A percentile compares a stretch with the other conserved stretches of the same genome.
Conservation (phyloP, 2,113 vertebrate genomes). For the Nanorana parkeri region DNA sequence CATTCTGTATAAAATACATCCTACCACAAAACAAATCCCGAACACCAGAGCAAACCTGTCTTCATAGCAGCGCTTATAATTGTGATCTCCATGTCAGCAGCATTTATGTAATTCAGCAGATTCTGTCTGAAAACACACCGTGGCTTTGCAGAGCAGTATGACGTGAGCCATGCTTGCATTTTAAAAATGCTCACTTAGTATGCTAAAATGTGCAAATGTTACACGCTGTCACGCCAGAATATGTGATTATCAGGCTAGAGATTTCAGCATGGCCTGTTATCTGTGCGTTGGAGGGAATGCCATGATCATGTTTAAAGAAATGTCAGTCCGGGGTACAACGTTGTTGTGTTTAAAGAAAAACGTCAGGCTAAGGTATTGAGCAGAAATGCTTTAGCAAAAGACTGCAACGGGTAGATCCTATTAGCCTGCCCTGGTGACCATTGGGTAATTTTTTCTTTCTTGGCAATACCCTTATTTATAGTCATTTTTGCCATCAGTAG, state of each 20-base stretch:
- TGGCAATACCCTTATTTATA: no score
- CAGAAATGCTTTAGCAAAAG: no score
- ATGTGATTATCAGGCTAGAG: constrained; percentile 3
- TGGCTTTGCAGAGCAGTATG: not conserved
- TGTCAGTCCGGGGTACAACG: no score
- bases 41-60: not conserved
- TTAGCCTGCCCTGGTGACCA: no score
- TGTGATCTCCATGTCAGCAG: not conserved
- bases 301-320: not conserved
- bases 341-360: no score
- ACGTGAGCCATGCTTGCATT: not conserved
- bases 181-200: constrained; percentile 8
- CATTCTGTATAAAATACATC: no score
- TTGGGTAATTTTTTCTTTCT: no score
- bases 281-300: not conserved
- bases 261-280: not conserved
- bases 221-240: not conserved
- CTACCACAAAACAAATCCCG: not conserved
- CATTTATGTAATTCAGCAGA: not conserved
- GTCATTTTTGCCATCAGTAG: no score
- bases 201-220: constrained; percentile 29
- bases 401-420: no score
- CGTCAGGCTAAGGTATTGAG: no score
- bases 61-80: not conserved
- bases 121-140: not conserved